A percentile compares a stretch with the other conserved stretches of the same genome.
Conservation (phyloP, 2,113 vertebrate genomes). For the Pluvialis apricaria region DNA sequence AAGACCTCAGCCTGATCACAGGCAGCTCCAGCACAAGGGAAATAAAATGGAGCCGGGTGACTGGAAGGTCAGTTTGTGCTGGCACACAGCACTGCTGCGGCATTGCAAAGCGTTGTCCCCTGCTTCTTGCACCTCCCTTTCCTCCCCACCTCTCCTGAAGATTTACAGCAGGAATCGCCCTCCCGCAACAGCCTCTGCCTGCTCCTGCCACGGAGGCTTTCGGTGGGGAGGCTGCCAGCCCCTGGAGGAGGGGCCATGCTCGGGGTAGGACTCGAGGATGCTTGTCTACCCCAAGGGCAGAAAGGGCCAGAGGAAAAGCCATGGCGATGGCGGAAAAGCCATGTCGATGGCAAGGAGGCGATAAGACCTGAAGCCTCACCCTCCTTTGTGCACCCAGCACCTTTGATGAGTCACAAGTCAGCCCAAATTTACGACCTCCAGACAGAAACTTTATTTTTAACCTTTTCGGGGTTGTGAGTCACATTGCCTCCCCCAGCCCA, state of each 20-base stretch:
- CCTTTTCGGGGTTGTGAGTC: rapidly evolving
- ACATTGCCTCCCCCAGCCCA: rapidly evolving
- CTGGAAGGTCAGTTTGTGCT: not conserved
- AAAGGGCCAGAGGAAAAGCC: not conserved
- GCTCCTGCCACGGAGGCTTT: not conserved
- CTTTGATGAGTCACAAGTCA: not conserved
- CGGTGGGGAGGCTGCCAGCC: not conserved
- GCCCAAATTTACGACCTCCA: not conserved
- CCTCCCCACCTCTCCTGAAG: not conserved
- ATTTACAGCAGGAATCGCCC: not conserved
- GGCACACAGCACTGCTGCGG: not conserved
- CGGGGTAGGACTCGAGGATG: not conserved
- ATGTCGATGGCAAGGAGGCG: not conserved
- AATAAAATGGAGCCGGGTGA: not conserved
- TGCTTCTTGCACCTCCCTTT: slow-evolving; percentile 18
- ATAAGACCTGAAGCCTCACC: slow-evolving; percentile 34
- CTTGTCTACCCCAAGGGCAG: not conserved
- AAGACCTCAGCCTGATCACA: not conserved
- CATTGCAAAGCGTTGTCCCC: rapidly evolving
- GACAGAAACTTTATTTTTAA: not conserved
- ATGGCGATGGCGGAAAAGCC: not conserved
- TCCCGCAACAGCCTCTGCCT: not conserved
- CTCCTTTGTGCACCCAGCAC: not conserved
- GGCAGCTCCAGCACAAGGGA: not conserved
- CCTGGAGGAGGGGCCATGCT: rapidly evolving